Base-by-base conservation (phyloP, 1,140 invertebrate genomes). In the Solenopsis invicta region DNA sequence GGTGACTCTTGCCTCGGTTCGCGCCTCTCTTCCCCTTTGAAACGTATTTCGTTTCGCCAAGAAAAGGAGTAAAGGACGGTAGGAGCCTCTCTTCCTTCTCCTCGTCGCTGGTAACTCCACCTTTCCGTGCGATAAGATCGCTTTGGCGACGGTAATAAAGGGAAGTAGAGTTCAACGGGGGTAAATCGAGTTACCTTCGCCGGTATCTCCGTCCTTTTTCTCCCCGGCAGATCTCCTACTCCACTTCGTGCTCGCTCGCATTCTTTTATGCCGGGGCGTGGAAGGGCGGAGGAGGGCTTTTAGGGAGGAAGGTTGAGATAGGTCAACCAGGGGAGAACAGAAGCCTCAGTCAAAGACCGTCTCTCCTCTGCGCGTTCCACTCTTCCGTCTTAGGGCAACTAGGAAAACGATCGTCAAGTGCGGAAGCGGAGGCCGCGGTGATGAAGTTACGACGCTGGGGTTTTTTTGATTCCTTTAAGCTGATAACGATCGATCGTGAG, bases 101-200 rank as follows among this genome's bases (percentile, higher is more conserved):
- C 34, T 56, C 8, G 24, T 52, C 37, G 74, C 41, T 56, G 52
- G 12, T 52, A 24, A 29, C 64, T 52, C 13, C 18, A 24, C 52
- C 52, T 37, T 21, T 8, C 61, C 56, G 12, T 21, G 34, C 85
- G 92, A 93, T 93, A 93, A 94, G 91, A 94, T 94, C 94, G 90
- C 93, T 94, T 94, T 94, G 93, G 93, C 61, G 92, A 90, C 88
- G 88, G 76, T 92, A 94, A 95, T 95, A 94, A 94, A 94, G 91
- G 90, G 87, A 92, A 93, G 90, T 91, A 85, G 87, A 93, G 90
- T 91, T 91, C 78, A 86, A 61, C 66, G 72, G 82, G 88, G 88
- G 91, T 93, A 94, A 94, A 95, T 95, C 93, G 93, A 93, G 94
- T 95, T 94, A 94, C 82, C 86, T 87, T 66, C 52, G 64, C 87